Evolutionary conservation across 2,797 vertebrate genomes (phyloP).

Genomic region (Petrocephalus schoutedeni): DNA sequence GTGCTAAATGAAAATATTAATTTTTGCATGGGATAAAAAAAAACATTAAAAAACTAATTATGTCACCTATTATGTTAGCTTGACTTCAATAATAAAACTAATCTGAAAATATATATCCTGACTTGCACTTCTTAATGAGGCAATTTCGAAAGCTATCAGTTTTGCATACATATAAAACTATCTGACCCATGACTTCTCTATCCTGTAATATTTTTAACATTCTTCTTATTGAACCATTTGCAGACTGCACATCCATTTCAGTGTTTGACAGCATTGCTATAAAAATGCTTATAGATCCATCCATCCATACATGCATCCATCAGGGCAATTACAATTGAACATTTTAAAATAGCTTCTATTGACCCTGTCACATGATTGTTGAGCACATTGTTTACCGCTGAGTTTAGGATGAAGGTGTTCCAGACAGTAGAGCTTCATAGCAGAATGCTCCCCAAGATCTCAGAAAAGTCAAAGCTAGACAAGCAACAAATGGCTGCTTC

Average conservation of each 20-base stretch:
- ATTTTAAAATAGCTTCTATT: not conserved
- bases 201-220: not conserved
- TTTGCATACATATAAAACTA: not conserved
- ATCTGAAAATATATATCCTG: not conserved
- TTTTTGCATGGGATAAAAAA: not conserved
- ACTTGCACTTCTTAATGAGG: not conserved
- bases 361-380: not conserved
- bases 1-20: not conserved
- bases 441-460: not conserved
- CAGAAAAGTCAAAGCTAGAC: not conserved
- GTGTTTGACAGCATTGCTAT: not conserved
- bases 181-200: not conserved
- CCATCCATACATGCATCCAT: not conserved
- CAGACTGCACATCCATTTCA: not conserved
- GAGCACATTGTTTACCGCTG: not conserved
- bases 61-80: not conserved
- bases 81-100: not conserved
- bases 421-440: not conserved
- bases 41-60: not conserved
- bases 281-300: not conserved
- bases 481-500: not conserved
- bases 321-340: not conserved
- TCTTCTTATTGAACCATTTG: not conserved
- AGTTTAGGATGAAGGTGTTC: not conserved
- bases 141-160: not conserved